Base-by-base conservation (phyloP, 2,888 invertebrate genomes). In the Hedya salicella region DNA sequence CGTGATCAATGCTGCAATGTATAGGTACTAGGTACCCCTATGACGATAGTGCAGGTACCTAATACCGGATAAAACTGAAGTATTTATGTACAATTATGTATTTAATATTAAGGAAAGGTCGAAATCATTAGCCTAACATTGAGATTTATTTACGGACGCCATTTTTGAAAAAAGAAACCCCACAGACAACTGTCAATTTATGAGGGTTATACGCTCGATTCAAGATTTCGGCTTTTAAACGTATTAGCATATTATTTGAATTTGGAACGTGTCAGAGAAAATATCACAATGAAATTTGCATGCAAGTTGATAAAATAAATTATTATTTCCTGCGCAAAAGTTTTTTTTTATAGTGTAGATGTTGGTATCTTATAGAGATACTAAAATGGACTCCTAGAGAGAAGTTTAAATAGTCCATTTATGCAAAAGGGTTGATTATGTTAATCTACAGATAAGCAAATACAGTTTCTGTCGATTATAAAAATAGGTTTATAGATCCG, bases 181-280 rank as follows among this genome's bases (percentile, higher is more conserved):
- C 36, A 59, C 19, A 63, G 42, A 59, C 53, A 59, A 62, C 44
- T 46, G 42, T 30, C 57, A 62, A 61, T 69, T 69, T 69, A 69
- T 62, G 53, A 49, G 11, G 60, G 46, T 64, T n/a, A 6, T 4
- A 39, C 49, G 46, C 9, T 53, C 25, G 36, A 62, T 42, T 52
- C 11, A 30, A 25, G 17, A 16, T 48, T 32, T 44, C 19, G 36
- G 68, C 57, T 65, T 65, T 64, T 61, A 64, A 53, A 57, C 21
- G 42, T 36, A 64, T 68, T 65, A 25, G 49, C 59, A 64, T 68
- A 50, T 60, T 67, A 57, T 64, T 61, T 50, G 56, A 68, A 63
- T 59, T 54, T 16, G 25, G 8, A 21, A n/a, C 39, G 46, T 6
- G 25, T 16, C 21, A n/a, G 48, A 25, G 44, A 46, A 62, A 62